These are phyloP conservation scores for Globicephala melas DNA, from an alignment of 2,113 vertebrate species.

Conservation along the genomic window DNA sequence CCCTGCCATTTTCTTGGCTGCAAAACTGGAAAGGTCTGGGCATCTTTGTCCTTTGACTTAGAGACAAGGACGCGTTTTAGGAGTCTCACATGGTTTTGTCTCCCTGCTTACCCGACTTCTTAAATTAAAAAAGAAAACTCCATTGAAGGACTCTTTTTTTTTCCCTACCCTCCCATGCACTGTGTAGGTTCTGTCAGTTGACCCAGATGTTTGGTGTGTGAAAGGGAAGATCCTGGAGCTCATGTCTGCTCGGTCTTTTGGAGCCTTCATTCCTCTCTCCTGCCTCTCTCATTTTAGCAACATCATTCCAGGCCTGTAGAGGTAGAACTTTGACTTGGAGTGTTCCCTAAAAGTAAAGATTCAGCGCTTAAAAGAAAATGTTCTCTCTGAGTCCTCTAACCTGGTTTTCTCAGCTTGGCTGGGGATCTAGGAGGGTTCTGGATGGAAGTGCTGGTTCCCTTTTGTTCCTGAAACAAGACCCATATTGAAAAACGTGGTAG, in stretches of 20 bases:
- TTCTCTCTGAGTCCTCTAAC: neutral
- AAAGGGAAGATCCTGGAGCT: neutral
- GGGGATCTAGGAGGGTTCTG: neutral
- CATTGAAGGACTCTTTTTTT: neutral
- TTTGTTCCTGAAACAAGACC: conserved; percentile 37
- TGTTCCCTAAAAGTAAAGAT: neutral
- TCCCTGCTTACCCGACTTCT: conserved; percentile 3
- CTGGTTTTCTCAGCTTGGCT: neutral
- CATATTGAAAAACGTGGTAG: conserved; percentile 10
- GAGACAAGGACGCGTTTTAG: neutral
- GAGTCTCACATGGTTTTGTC: neutral
- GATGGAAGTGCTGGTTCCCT: neutral
- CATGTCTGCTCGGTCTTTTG: neutral
- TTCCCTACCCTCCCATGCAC: neutral
- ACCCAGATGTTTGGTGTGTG: neutral
- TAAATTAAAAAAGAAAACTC: neutral
- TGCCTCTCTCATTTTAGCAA: neutral
- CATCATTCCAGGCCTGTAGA: neutral
- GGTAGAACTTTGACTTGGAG: neutral
- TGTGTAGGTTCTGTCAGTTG: neutral
- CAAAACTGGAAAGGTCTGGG: neutral
- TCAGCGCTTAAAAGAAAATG: neutral
- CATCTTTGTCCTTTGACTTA: neutral
- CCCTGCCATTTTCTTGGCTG: neutral
- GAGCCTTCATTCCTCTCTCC: neutral